Evolutionary conservation across 2,797 vertebrate species (phyloP).

Genomic region (Onychomys arenicola): DNA sequence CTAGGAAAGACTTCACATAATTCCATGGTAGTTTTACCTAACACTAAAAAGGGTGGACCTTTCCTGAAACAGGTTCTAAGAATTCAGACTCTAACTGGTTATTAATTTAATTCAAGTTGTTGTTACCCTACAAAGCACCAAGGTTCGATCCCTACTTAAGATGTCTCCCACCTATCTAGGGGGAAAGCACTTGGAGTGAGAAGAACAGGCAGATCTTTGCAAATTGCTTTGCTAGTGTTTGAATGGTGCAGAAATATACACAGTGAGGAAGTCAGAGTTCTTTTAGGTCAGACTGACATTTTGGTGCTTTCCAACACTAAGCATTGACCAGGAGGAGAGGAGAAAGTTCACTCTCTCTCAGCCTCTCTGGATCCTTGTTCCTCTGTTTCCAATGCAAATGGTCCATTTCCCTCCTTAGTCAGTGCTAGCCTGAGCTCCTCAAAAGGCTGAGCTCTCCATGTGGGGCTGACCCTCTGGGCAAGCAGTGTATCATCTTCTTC

Average conservation of each 20-base stretch:
- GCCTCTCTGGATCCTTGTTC: neutral
- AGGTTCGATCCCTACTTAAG: neutral
- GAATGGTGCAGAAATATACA: neutral
- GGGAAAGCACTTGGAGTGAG: conserved; percentile 19
- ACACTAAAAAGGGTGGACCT: neutral
- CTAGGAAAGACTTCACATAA: neutral
- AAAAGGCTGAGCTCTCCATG: neutral
- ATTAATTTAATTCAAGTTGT: neutral
- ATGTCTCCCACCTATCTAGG: neutral
- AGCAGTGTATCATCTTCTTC: neutral
- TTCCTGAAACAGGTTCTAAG: conserved; percentile 13
- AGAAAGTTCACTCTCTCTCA: neutral
- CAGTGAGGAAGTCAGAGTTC: neutral
- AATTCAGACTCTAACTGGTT: neutral
- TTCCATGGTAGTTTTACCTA: neutral
- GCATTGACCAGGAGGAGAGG: neutral
- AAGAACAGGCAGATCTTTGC: neutral
- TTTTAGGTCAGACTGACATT: neutral
- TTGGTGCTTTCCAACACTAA: neutral
- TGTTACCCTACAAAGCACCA: neutral
- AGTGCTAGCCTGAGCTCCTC: neutral
- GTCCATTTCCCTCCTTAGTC: neutral
- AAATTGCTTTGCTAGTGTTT: conserved; percentile 7
- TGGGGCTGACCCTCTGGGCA: neutral
- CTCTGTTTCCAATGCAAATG: neutral